Evolutionary conservation across 2,888 invertebrate genomes (phyloP), one percentile per base, ranked within the genome.

Genomic region (Clepsis dumicolana): DNA sequence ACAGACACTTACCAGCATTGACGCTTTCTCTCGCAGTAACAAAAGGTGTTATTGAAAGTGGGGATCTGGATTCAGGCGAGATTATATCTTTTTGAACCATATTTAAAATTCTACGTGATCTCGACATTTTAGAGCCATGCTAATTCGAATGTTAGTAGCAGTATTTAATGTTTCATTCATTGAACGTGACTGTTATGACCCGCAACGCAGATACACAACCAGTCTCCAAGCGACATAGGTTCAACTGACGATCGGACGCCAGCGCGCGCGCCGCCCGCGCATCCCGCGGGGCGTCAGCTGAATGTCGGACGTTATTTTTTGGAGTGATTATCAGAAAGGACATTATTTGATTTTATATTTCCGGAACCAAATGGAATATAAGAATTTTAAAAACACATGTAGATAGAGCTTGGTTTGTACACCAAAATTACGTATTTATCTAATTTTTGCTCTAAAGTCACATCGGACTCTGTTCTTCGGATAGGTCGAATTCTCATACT

Each of bases 391-490:
- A 72, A 72, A 71, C 59, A 44, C 41, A 50, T 41, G n/a, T 41
- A 7, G 44, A 48, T 71, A 69, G 61, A 71, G 56, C 60, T 56
- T 21, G 50, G 67, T 35, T 71, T 70, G 14, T 4, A 59, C 50
- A 60, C 3, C 5, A 16, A 5, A 16, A 16, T 16, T 41, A 41
- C 41, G 7, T 16, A 41, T 41, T 41, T 41, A 66, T 59, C 64
- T 61, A 41, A 18, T 41, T 70, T 69, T 72, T 57, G 70, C 41
- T 64, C 63, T 24, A 71, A 71, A 38, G 69, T 72, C 65, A 72
- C 72, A 70, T 70, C 41, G 63, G 59, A 69, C 70, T 70, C 53
- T 72, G 54, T 72, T 72, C 72, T 72, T 54, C 65, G 70, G 70
- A 71, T 64, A 53, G 44, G 66, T 61, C 63, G 48, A 8, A n/a